Base-by-base conservation (phyloP, 2,888 invertebrate species). In the Phyto melanocephala region DNA sequence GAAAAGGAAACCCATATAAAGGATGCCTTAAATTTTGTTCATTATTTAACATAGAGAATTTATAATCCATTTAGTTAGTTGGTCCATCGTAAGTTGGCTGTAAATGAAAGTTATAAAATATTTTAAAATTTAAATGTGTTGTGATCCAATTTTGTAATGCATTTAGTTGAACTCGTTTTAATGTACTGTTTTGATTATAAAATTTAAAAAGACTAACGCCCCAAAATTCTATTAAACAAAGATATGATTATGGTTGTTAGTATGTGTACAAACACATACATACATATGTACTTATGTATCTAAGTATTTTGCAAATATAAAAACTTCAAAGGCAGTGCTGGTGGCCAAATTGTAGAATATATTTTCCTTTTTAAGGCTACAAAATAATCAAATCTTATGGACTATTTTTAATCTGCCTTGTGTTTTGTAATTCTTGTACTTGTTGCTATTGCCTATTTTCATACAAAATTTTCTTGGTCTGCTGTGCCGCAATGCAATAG, bases 351-450 rank as follows among this genome's bases (percentile, higher is more conserved):
- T 60, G 50, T 52, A 15, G 37, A 17, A 35, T 65, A n/a, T n/a
- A n/a, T 47, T 56, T 75, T 65, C 13, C 45, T 37, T 33, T 50
- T 50, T 50, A 75, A 75, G 42, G 35, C 74, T 13, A 15, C 42
- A 60, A 77, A 54, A 68, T 68, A 62, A 70, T 68, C 68, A 68
- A 77, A 77, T 77, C 52, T 37, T 24, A 52, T 68, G 68, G 54
- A 60, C 62, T 77, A 77, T 70, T 70, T 77, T 68, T 60, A 60
- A 68, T 24, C 68, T 60, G 60, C 45, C 58, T 40, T 58, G 28
- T 47, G 22, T 50, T 63, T 22, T 58, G n/a, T n/a, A 47, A 7
- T 67, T 40, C 24, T 50, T 28, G 20, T 15, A 50, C 20, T 63
- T 54, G 11, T n/a, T 42, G 58, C 22, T 17, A 20, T 40, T 52